These are phyloP conservation scores for Drosophila multiciliata DNA, from an alignment of 2,888 invertebrate genomes.

Conservation along the genomic window DNA sequence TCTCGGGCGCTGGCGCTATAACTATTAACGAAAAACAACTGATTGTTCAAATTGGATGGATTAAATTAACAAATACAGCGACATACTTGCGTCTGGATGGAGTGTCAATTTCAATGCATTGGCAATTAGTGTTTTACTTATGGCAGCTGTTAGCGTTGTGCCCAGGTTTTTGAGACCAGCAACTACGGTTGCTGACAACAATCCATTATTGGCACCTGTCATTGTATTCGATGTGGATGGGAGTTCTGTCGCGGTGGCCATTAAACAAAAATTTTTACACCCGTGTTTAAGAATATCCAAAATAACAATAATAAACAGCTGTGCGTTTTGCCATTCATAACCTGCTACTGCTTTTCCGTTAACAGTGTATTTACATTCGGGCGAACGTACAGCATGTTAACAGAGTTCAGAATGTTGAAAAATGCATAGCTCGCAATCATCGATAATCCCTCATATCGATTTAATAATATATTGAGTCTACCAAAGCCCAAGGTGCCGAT, in stretches of 20 bases:
- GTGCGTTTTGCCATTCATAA: constrained; percentile 35
- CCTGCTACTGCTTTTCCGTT: not conserved
- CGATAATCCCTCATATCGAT: not conserved
- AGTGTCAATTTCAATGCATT: constrained; percentile 83
- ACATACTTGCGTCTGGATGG: constrained; percentile 83
- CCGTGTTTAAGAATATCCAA: constrained; percentile 3
- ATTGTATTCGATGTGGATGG: constrained; percentile 6
- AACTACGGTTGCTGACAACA: constrained; percentile 79
- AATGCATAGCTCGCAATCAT: not conserved
- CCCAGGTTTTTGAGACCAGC: constrained; percentile 82
- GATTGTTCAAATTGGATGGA: not conserved
- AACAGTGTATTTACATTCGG: constrained; percentile 2
- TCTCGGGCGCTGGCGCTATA: constrained; percentile 84
- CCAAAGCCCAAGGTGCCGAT: not conserved
- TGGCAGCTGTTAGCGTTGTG: constrained; percentile 69
- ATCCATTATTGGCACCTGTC: constrained; percentile 23
- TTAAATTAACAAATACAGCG: not conserved
- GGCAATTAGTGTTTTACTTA: constrained; percentile 82
- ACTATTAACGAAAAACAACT: constrained; percentile 55
- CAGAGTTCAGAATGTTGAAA: not conserved
- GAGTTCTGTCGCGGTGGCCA: constrained; percentile 40
- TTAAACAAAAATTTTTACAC: constrained; percentile 20
- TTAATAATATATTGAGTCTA: not conserved
- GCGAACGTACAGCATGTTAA: not conserved
- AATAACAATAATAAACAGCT: constrained; percentile 42